These are phyloP conservation scores for Axis porcinus DNA, from an alignment of 2,113 vertebrate species.

Conservation along the genomic window DNA sequence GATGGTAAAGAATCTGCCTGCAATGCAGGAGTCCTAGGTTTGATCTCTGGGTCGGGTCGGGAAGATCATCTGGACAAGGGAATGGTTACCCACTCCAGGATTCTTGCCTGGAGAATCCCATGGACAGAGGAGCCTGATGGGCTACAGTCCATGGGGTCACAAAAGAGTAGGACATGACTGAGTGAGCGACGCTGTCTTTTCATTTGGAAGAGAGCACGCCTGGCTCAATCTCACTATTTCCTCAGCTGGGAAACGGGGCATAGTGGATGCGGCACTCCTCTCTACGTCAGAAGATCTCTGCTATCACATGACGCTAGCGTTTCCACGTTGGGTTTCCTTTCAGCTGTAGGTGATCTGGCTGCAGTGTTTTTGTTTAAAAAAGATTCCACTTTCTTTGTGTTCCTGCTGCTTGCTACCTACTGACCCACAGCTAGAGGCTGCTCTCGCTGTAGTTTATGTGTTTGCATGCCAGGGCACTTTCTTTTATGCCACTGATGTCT, in stretches of 20 bases:
- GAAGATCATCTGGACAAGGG: neutral
- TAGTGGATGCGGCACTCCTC: neutral
- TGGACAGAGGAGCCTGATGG: neutral
- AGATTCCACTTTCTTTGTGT: neutral
- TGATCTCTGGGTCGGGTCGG: rapidly evolving
- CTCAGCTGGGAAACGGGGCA: neutral
- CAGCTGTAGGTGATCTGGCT: neutral
- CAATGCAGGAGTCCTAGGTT: neutral
- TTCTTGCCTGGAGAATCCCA: neutral
- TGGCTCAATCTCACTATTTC: neutral
- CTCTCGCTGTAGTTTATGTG: neutral
- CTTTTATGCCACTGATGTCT: neutral
- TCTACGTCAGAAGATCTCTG: neutral
- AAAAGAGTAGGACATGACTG: neutral
- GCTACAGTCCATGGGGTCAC: neutral
- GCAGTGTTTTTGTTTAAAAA: neutral
- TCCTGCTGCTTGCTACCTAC: neutral
- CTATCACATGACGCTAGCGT: neutral
- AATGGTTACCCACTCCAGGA: neutral
- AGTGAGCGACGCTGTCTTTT: neutral
- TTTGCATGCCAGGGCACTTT: neutral
- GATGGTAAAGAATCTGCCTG: neutral
- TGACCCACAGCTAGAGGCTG: neutral
- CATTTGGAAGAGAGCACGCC: neutral
- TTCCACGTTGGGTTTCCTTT: neutral